phyloP scores from a whole-genome alignment of 1,140 invertebrate species.

The Philotrypesis tridentata region DNA sequence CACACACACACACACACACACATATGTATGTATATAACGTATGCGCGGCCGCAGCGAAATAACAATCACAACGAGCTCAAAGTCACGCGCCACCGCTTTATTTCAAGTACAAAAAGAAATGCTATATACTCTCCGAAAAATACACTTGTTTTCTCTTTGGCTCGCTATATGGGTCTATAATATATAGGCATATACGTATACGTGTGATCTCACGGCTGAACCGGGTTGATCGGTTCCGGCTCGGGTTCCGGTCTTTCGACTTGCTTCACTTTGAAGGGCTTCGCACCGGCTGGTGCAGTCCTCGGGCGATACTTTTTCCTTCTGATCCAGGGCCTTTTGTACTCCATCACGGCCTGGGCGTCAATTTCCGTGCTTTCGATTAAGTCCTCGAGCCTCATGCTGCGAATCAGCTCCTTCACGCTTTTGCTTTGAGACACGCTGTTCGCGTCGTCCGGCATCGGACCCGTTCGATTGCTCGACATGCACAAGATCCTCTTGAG shows the following conservation, averaged over 20 bases:
- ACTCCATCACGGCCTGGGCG: not conserved
- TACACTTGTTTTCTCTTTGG: not conserved
- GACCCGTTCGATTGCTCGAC: slow-evolving; percentile 30
- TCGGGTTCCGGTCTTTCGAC: not conserved
- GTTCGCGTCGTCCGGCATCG: not conserved
- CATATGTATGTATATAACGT: not conserved
- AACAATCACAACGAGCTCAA: not conserved
- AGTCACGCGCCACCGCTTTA: not conserved
- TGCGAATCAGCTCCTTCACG: slow-evolving; percentile 35
- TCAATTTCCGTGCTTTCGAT: slow-evolving; percentile 23
- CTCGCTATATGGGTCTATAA: not conserved
- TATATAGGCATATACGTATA: not conserved
- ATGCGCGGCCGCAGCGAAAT: too few species aligned
- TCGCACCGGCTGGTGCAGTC: slow-evolving; percentile 21
- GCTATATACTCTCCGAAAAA: not conserved
- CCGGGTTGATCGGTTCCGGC: too few species aligned
- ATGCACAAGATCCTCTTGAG: slow-evolving; percentile 29
- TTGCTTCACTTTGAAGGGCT: not conserved
- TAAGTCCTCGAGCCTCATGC: slow-evolving; percentile 39
- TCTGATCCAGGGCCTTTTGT: slow-evolving; percentile 2
- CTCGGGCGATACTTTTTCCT: slow-evolving; percentile 25
- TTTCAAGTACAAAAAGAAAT: not conserved
- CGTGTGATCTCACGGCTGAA: not conserved
- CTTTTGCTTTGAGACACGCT: not conserved
- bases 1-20: too few species aligned